Evolutionary conservation across 1,140 invertebrate species (phyloP).

Genomic region (Lasioglossum albipes): DNA sequence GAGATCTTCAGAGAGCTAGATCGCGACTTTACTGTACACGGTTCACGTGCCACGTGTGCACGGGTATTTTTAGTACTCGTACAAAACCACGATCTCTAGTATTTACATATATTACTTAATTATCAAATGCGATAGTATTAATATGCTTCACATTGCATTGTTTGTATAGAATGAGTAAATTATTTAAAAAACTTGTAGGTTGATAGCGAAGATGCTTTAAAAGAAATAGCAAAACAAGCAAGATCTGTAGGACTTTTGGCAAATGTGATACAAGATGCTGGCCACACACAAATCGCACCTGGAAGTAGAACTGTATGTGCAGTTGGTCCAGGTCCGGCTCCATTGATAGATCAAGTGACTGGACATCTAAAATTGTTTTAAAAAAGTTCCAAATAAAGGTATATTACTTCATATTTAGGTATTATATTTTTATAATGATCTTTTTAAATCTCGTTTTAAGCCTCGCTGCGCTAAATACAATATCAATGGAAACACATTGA

Average conservation of each 20-base stretch:
- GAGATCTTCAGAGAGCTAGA: too few species aligned
- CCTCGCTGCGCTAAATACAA: constrained; percentile 3
- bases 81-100: too few species aligned
- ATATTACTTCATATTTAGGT: constrained; percentile 18
- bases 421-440: constrained; percentile 10
- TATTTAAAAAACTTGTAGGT: constrained; percentile 70
- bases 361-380: constrained; percentile 93
- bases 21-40: too few species aligned
- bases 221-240: constrained; percentile 85
- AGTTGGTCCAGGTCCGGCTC: constrained; percentile 91
- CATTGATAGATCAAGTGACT: constrained; percentile 89
- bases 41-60: too few species aligned
- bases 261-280: constrained; percentile 91
- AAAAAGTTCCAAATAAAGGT: constrained; percentile 62
- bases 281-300: constrained; percentile 92
- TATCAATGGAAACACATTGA: not conserved
- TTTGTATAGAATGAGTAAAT: not conserved
- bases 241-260: constrained; percentile 85
- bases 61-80: too few species aligned
- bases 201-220: constrained; percentile 85
- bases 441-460: not conserved
- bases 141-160: not conserved
- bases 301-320: constrained; percentile 94
- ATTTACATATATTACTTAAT: constrained; percentile 23
- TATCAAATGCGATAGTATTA: not conserved